Evolutionary conservation across 2,888 invertebrate species (phyloP).

Genomic region (Lepetodrilus schrolli): DNA sequence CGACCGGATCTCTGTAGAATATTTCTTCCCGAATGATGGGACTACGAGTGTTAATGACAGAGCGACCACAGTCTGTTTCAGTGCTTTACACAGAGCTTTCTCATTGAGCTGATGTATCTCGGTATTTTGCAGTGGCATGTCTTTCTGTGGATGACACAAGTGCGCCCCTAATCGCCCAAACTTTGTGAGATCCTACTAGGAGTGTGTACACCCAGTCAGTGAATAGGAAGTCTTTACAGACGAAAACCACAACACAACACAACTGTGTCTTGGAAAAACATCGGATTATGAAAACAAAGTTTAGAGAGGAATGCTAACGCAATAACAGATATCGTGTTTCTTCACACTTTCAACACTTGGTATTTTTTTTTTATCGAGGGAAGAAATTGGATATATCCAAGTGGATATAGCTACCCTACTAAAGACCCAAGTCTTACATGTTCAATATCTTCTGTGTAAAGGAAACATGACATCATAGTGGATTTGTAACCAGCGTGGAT

Average conservation of each 20-base stretch:
- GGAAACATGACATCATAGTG: not conserved
- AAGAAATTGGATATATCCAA: not conserved
- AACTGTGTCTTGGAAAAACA: not conserved
- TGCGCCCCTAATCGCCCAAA: not conserved
- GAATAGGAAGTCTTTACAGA: not conserved
- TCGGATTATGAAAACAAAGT: slow-evolving; percentile 2
- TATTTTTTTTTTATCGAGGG: not conserved
- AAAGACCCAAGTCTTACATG: not conserved
- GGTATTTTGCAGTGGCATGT: not conserved
- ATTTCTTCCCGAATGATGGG: slow-evolving; percentile 12
- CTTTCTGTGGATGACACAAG: not conserved
- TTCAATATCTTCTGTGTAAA: not conserved
- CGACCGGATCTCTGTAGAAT: not conserved
- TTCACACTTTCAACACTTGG: not conserved
- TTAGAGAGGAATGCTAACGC: not conserved
- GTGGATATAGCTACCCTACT: not conserved
- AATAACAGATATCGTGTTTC: not conserved
- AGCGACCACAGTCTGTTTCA: not conserved
- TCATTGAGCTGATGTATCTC: too few species aligned
- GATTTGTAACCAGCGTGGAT: not conserved
- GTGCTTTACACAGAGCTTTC: too few species aligned
- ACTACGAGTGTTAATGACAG: not conserved
- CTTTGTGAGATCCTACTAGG: not conserved
- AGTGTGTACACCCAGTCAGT: too few species aligned
- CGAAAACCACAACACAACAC: not conserved